These are phyloP conservation scores for Horisme vitalbata DNA, from an alignment of 2,888 invertebrate species.

Conservation along the genomic window DNA sequence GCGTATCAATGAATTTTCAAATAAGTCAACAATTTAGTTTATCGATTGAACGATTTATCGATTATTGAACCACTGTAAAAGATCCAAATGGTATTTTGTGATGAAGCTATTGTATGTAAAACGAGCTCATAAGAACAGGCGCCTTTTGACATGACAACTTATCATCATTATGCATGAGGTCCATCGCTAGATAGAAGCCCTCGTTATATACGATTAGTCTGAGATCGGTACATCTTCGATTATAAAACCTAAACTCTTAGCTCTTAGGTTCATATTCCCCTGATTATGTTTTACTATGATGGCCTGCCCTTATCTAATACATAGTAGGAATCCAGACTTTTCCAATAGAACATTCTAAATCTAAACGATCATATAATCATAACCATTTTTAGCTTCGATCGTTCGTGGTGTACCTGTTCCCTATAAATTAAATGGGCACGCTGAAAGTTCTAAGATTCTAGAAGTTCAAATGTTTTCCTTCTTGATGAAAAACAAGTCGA, in stretches of 20 bases:
- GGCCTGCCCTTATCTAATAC: too few species aligned
- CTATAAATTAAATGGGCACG: background rate
- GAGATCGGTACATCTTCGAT: too few species aligned
- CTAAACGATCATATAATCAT: too few species aligned
- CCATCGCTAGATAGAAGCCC: too few species aligned
- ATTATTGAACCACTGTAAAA: constrained; percentile 6
- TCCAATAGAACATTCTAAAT: too few species aligned
- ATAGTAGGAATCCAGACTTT: too few species aligned
- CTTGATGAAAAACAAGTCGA: background rate
- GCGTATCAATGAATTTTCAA: background rate
- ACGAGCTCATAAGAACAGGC: background rate
- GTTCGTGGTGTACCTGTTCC: background rate
- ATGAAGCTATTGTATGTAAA: constrained; percentile 8
- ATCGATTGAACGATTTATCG: constrained; percentile 6
- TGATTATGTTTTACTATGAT: too few species aligned
- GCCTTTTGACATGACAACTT: background rate
- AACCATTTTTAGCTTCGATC: background rate
- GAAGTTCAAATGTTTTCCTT: background rate
- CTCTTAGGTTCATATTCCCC: too few species aligned
- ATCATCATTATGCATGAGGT: background rate
- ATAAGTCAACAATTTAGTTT: background rate
- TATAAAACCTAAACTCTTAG: too few species aligned
- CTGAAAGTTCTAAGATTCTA: background rate
- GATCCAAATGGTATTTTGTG: background rate
- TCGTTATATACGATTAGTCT: too few species aligned